Evolutionary conservation across 2,888 invertebrate genomes (phyloP).

Genomic region (Diarsia brunnea): DNA sequence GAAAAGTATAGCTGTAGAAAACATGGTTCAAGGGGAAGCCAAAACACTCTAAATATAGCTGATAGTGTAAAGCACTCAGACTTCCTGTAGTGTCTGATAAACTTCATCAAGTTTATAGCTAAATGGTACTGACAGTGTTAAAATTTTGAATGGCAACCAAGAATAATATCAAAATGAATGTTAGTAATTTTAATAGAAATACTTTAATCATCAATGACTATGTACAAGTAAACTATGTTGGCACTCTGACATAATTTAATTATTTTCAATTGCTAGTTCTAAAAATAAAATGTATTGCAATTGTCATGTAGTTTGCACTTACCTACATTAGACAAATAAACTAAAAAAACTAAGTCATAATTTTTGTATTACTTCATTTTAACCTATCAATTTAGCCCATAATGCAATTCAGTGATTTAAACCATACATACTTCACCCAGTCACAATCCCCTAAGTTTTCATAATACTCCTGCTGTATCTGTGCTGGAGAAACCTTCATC

Average conservation of each 20-base stretch:
- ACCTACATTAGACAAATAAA: not conserved
- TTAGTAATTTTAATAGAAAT: not conserved
- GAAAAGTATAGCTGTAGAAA: not conserved
- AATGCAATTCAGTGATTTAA: not conserved
- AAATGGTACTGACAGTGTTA: not conserved
- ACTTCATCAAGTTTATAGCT: not conserved
- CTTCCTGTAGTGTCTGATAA: slow-evolving; percentile 16
- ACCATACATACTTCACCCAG: slow-evolving; percentile 85
- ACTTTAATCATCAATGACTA: not conserved
- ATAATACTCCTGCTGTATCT: slow-evolving; percentile 90
- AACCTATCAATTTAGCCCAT: no score
- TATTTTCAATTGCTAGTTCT: not conserved
- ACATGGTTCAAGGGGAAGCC: not conserved
- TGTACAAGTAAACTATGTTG: not conserved
- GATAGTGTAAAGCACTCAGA: slow-evolving; percentile 1
- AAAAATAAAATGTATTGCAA: not conserved
- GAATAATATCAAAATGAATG: not conserved
- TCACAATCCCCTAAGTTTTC: slow-evolving; percentile 91
- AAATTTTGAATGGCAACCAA: not conserved
- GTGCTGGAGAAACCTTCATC: slow-evolving; percentile 77
- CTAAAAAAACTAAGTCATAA: not conserved
- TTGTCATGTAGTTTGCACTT: not conserved
- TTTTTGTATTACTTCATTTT: no score
- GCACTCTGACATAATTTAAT: not conserved
- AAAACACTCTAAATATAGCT: not conserved